Conservation (phyloP, 2,113 vertebrate genomes). For the Ameiurus melas region DNA sequence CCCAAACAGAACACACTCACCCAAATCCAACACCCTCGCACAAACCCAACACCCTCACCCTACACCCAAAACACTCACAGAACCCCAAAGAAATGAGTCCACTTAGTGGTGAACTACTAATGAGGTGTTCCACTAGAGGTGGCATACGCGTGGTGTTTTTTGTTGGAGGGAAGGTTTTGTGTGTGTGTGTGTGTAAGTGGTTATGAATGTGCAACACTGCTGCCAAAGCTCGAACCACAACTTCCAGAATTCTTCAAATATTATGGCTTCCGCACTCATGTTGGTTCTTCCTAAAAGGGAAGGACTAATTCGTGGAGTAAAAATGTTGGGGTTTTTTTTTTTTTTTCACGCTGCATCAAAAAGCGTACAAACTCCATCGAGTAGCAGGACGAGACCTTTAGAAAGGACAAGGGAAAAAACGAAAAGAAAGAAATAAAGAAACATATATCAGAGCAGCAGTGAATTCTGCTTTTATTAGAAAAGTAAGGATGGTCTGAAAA, state of each 20-base stretch:
- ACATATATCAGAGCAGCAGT: background rate
- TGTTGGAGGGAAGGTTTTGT: background rate
- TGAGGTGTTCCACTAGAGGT: conserved; percentile 14
- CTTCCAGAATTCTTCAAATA: conserved; percentile 40
- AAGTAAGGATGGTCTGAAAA: background rate
- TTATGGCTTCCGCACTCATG: conserved; percentile 13
- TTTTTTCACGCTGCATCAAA: background rate
- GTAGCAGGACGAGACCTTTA: background rate
- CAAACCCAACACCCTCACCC: too few relatives aligned
- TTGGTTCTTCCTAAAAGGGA: background rate
- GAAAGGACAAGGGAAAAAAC: background rate
- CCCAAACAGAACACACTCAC: too few relatives aligned
- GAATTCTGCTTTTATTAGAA: conserved; percentile 21
- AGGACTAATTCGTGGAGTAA: background rate
- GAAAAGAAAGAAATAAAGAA: background rate
- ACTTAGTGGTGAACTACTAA: conserved; percentile 13
- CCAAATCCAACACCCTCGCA: too few relatives aligned
- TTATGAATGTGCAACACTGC: conserved; percentile 7
- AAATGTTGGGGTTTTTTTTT: background rate
- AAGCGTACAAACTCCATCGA: conserved; percentile 11
- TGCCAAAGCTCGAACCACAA: conserved; percentile 37
- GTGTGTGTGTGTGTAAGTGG: conserved; percentile 21
- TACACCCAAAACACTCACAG: background rate
- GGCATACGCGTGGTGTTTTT: conserved; percentile 1
- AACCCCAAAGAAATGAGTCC: background rate